phyloP scores from a whole-genome alignment of 1,140 invertebrate species.

The Mycetomoellerius zeteki region DNA sequence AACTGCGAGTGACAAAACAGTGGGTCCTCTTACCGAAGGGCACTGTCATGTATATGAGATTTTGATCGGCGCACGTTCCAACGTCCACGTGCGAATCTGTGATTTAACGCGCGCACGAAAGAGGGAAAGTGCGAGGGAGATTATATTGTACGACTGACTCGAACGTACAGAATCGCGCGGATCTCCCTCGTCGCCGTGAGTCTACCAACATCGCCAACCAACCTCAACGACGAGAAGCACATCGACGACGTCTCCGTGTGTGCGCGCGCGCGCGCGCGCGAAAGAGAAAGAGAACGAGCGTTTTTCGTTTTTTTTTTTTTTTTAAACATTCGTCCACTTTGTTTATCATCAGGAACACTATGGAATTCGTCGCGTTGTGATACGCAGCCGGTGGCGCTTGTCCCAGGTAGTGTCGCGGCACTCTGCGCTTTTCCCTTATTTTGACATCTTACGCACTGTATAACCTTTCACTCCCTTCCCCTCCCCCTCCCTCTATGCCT shows the following conservation, averaged over 20 bases:
- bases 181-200: neutral
- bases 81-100: slow-evolving; percentile 40
- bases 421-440: slow-evolving; percentile 54
- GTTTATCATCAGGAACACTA: slow-evolving; percentile 76
- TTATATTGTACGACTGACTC: too few relatives aligned
- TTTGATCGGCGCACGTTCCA: slow-evolving; percentile 41
- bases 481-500: slow-evolving; percentile 60
- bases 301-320: slow-evolving; percentile 74
- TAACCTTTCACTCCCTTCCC: slow-evolving; percentile 71
- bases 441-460: slow-evolving; percentile 61
- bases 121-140: neutral
- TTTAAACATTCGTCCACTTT: slow-evolving; percentile 71
- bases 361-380: slow-evolving; percentile 67
- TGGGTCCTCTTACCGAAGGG: slow-evolving; percentile 66
- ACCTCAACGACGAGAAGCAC: slow-evolving; percentile 23
- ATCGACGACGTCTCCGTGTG: slow-evolving; percentile 13
- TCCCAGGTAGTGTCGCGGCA: slow-evolving; percentile 69
- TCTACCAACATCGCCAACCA: neutral
- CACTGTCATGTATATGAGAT: slow-evolving; percentile 69
- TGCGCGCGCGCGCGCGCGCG: slow-evolving; percentile 1
- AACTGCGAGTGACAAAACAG: slow-evolving; percentile 74
- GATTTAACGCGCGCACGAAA: neutral
- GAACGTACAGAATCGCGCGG: slow-evolving; percentile 1
- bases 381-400: slow-evolving; percentile 65
- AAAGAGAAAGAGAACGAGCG: neutral